These are phyloP conservation scores for Emys orbicularis DNA, from an alignment of 2,797 vertebrate genomes.

Conservation along the genomic window DNA sequence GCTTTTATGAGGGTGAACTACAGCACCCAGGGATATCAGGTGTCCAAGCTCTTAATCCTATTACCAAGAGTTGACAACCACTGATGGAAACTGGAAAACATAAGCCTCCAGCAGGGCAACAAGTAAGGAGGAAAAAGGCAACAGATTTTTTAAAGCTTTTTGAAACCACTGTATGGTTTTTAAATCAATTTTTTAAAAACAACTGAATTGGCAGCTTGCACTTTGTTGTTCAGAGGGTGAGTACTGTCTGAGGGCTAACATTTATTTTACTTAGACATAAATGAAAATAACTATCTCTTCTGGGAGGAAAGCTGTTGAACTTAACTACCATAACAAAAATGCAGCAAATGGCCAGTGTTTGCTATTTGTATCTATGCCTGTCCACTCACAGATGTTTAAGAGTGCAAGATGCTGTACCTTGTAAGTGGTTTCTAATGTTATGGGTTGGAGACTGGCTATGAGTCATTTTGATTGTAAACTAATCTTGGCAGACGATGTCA, in stretches of 20 bases:
- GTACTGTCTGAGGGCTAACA: constrained; percentile 36
- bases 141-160: constrained; percentile 65
- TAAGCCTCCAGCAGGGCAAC: constrained; percentile 67
- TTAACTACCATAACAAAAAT: constrained; percentile 49
- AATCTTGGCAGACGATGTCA: constrained; percentile 65
- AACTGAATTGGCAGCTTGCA: constrained; percentile 40
- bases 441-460: constrained; percentile 37
- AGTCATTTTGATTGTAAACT: constrained; percentile 69
- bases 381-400: constrained; percentile 16
- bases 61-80: constrained; percentile 65
- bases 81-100: constrained; percentile 68
- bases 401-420: constrained; percentile 25
- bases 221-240: constrained; percentile 32
- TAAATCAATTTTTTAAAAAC: constrained; percentile 59
- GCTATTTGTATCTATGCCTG: constrained; percentile 25
- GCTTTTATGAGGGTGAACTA: constrained; percentile 68
- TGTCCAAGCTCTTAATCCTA: constrained; percentile 76
- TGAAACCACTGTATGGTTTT: constrained; percentile 36
- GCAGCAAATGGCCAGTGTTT: constrained; percentile 5
- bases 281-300: constrained; percentile 64
- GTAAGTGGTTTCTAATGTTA: constrained; percentile 70
- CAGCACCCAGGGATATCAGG: constrained; percentile 67
- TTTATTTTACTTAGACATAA: constrained; percentile 47
- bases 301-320: constrained; percentile 28
- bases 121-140: constrained; percentile 64